Base-by-base conservation (phyloP, 2,888 invertebrate species). In the Phaedon cochleariae region DNA sequence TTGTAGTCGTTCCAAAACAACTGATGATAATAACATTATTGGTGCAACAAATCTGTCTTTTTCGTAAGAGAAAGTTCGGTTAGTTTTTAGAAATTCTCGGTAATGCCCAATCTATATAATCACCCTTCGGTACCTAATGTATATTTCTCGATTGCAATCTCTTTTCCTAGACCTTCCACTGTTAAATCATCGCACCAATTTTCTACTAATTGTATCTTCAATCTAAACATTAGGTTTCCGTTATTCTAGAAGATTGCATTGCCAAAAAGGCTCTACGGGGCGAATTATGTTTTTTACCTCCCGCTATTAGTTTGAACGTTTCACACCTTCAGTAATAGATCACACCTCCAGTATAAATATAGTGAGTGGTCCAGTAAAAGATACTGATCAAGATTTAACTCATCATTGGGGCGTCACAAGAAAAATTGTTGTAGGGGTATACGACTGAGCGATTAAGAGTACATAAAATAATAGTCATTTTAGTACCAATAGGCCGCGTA, bases 281-380 rank as follows among this genome's bases (percentile, higher is more conserved):
- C 51, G 52, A 63, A 63, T 68, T 67, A 66, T 66, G 64, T 59
- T 59, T 41, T 41, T 46, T 48, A 61, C 48, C 62, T 62, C 65
- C 57, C 57, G 59, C 67, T 68, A 66, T 68, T 70, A 70, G 67
- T 65, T 37, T 51, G 54, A 66, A 63, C 64, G 64, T 70, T 70
- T 70, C 66, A 66, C 70, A 71, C 69, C 69, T 67, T 71, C 64
- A 57, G 61, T 62, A 70, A 71, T 74, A 69, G 66, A 71, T 73
- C 72, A 71, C 67, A 69, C 72, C 15, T 15, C n/a, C 49, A 15
- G 26, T 26, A 5, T 7, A 3, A 5, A 3, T 26, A 26, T 26
- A 26, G 41, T 15, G n/a, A 15, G 3, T 41, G n/a, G 41, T 41
- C 12, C 41, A 41, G n/a, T 15, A n/a, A 10, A 15, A 41, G 41